These are phyloP conservation scores for Caenorhabditis becei DNA, from an alignment of 2,888 invertebrate genomes.

Conservation along the genomic window DNA sequence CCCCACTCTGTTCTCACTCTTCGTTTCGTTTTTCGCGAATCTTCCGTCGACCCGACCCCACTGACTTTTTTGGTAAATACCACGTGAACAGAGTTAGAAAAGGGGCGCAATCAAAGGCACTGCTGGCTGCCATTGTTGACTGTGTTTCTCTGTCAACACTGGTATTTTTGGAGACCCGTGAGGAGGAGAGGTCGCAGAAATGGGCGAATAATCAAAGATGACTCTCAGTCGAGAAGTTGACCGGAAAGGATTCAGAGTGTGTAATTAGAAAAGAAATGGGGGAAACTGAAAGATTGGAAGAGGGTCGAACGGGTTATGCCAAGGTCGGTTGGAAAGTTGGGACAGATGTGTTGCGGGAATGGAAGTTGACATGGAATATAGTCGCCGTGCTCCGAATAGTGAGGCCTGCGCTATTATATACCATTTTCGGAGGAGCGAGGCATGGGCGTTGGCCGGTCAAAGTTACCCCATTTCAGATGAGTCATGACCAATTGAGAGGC, in stretches of 20 bases:
- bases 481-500: constrained; percentile 58
- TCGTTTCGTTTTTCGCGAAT: constrained; percentile 32
- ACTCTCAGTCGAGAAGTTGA: constrained; percentile 6
- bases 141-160: constrained; percentile 64
- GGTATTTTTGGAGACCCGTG: constrained; percentile 51
- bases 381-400: constrained; percentile 2
- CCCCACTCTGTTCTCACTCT: constrained; percentile 12
- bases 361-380: not conserved
- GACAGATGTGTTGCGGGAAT: constrained; percentile 8
- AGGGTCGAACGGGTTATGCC: not conserved
- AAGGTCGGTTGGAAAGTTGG: not conserved
- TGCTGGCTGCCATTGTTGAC: constrained; percentile 56
- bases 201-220: constrained; percentile 56
- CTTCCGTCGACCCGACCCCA: constrained; percentile 33
- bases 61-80: constrained; percentile 58
- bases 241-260: not conserved
- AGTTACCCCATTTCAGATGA: constrained; percentile 63
- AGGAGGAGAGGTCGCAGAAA: constrained; percentile 40
- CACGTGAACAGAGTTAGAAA: constrained; percentile 58
- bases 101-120: constrained; percentile 47
- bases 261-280: constrained; percentile 25
- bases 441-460: constrained; percentile 65
- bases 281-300: not conserved
- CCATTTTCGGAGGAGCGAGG: constrained; percentile 22
- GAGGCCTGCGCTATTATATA: constrained; percentile 42